Base-by-base conservation (phyloP, 2,888 invertebrate species). In the Uropetala carovei region DNA sequence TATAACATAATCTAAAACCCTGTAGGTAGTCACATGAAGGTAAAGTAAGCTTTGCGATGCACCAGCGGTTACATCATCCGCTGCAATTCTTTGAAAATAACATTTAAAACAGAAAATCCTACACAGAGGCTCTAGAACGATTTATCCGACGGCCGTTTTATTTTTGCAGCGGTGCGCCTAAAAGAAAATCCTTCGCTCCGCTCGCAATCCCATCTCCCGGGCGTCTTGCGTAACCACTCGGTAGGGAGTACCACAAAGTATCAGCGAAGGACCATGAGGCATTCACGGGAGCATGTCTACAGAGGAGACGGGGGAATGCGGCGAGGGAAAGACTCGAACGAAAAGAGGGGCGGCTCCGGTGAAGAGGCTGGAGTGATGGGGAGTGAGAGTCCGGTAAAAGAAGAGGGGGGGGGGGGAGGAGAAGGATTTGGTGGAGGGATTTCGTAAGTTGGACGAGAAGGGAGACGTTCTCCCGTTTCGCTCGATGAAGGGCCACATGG, bases 381-480 rank as follows among this genome's bases (percentile, higher is more conserved):
- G 8, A 22, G 59, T 9, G 11, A 9, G 85, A 43, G 43, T 10
- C 43, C 22, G 85, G 85, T 11, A 13, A 13, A 7, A n/a, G n/a
- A 10, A 60, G 30, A 16, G 22, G 7, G 16, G 16, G 22, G 60
- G 30, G 30, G 13, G 22, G 7, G 16, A 8, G 22, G 60, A 22
- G 22, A 57, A 59, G 86, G 86, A 86, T 59, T 85, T 60, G 86
- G 86, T 27, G 22, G 22, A 16, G 43, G 89, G 60, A 43, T 86
- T 86, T 27, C 60, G 13, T 27, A 59, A 89, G 89, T 89, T 43
- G 64, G 75, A 27, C 75, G 75, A 27, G 11, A 27, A 75, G 75
- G 89, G 89, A 68, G 68, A 68, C 43, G 68, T 89, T 22, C 59
- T 60, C 82, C 16, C 60, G 27, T 86, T 68, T 68, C 68, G 56